These are phyloP conservation scores for Nephrotoma appendiculata DNA, from an alignment of 2,888 invertebrate species.

Conservation along the genomic window DNA sequence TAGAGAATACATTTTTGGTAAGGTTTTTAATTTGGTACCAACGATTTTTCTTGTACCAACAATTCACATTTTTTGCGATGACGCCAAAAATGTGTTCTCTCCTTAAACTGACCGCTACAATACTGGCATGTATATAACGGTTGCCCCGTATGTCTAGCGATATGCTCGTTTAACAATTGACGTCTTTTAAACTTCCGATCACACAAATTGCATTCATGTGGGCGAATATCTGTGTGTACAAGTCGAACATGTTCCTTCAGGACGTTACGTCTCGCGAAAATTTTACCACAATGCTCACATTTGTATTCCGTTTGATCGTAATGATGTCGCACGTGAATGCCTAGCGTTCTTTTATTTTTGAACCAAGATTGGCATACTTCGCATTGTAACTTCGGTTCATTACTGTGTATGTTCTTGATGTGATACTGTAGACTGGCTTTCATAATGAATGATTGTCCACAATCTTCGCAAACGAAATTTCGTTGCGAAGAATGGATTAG, in stretches of 20 bases:
- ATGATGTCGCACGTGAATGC: conserved; percentile 12
- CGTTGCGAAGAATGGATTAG: conserved; percentile 10
- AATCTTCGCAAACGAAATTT: conserved; percentile 13
- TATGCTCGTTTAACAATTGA: conserved; percentile 15
- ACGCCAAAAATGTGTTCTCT: conserved; percentile 20
- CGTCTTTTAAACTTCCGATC: conserved; percentile 11
- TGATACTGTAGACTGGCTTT: conserved; percentile 9
- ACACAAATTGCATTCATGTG: conserved; percentile 12
- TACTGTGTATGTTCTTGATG: conserved; percentile 7
- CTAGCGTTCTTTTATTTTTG: conserved; percentile 12
- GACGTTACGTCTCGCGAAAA: conserved; percentile 10
- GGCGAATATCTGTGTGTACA: conserved; percentile 11
- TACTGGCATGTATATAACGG: conserved; percentile 19
- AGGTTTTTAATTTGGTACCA: too few relatives aligned
- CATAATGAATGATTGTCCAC: conserved; percentile 12
- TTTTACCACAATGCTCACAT: conserved; percentile 10
- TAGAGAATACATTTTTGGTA: too few relatives aligned
- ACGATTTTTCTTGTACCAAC: not conserved
- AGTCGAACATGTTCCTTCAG: conserved; percentile 11
- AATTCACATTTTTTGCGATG: conserved; percentile 19
- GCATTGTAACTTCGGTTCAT: conserved; percentile 11
- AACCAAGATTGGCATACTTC: conserved; percentile 11
- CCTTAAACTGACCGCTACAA: conserved; percentile 20
- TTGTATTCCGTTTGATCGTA: conserved; percentile 8
- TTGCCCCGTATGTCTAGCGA: conserved; percentile 20